Percentiles rank a stretch among this genome's conserved stretches.
Evolutionary conservation across 2,113 vertebrate genomes (phyloP).

Genomic region (Hippocampus barbouri): DNA sequence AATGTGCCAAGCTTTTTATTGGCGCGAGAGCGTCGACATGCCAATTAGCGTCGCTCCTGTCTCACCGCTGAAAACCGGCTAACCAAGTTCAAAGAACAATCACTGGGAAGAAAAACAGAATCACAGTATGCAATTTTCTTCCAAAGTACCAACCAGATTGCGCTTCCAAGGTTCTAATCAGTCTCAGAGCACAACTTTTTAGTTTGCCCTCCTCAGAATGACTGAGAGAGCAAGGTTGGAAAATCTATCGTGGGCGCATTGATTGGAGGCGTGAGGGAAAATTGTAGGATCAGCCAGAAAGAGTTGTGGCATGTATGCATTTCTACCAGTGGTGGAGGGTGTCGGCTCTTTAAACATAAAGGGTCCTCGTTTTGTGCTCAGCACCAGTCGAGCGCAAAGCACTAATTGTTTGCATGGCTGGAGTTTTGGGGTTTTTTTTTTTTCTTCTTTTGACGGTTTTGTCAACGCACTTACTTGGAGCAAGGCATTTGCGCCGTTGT

Average conservation of each 20-base stretch:
- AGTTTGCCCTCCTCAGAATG: neutral
- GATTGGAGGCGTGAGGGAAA: neutral
- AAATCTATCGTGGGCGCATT: neutral
- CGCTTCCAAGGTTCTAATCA: neutral
- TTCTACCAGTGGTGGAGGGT: neutral
- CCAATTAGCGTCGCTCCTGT: neutral
- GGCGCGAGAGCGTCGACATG: neutral
- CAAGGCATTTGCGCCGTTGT: no score
- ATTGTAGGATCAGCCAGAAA: neutral
- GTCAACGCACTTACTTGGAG: no score
- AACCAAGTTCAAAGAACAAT: neutral
- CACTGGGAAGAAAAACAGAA: neutral
- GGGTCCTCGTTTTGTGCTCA: no score
- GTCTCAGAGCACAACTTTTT: neutral
- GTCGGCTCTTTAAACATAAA: neutral
- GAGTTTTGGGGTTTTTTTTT: no score
- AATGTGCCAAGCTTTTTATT: constrained; percentile 1
- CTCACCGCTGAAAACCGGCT: neutral
- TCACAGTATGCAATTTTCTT: neutral
- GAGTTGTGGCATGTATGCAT: neutral
- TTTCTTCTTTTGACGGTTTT: no score
- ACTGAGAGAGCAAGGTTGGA: neutral
- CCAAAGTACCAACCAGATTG: neutral
- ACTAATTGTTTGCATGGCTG: no score
- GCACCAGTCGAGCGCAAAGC: no score